Base-by-base conservation (phyloP, 2,797 vertebrate species). In the Helostoma temminkii region DNA sequence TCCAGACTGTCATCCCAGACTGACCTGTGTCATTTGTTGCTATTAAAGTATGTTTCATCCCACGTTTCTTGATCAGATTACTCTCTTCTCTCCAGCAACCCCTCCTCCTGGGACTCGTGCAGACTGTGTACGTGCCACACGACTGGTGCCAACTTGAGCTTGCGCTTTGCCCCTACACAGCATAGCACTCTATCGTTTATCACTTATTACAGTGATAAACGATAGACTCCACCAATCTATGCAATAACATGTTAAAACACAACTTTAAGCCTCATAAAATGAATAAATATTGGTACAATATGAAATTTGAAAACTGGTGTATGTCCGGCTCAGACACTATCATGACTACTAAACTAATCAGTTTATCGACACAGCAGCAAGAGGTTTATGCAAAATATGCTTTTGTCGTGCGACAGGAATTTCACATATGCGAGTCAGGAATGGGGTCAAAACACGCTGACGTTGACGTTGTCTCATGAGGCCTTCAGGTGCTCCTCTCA, bases 61-160 rank as follows among this genome's bases (percentile, higher is more conserved):
- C 67, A 65, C 9, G 53, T 81, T 76, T 86, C 32, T 84, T 66
- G 53, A 76, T 82, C 86, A 80, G 75, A 87, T 81, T 81, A 79
- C 58, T 60, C 26, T 32, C 57, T 39, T 50, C 76, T 81, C 69
- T 65, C 18, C 65, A 73, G 41, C 58, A 83, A 81, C 79, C 54
- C 71, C 83, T 76, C 81, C 78, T 74, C 76, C 60, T 42, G 83
- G 84, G 86, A 89, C 68, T 79, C 48, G 46, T 79, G 84, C 85
- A 83, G 86, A 84, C 72, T 89, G 90, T 78, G 89, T 91, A 92
- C 89, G 91, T 93, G 90, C 84, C 45, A 58, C 48, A 73, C 48
- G 59, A 71, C 80, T 58, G 79, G 80, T 88, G 82, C 83, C 84
- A 83, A 69, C 42, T 72, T 68, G 47, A 74, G 74, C 58, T 58